phyloP scores from a whole-genome alignment of 30 jellyfish, hydroid and myxozoan species.

The Aurelia aurita region DNA sequence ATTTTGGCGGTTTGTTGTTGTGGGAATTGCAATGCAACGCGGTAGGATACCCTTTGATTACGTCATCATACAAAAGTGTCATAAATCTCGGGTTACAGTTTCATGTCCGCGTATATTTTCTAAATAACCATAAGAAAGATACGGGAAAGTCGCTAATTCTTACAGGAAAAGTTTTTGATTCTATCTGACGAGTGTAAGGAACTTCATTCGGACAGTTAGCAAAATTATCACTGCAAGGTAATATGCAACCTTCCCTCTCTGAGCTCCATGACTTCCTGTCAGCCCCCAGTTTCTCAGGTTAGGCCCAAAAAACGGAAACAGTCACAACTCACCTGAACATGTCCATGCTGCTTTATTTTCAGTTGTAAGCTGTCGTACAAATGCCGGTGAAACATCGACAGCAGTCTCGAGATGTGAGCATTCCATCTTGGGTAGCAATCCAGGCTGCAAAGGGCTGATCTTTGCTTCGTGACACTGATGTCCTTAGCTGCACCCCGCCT shows the following conservation, averaged over 20 bases:
- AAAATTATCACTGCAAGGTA: no score
- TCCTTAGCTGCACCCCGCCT: not conserved
- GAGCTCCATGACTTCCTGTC: no score
- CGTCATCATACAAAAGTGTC: constrained; percentile 28
- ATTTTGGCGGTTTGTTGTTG: constrained; percentile 74
- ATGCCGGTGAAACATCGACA: constrained; percentile 91
- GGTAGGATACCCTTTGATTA: not conserved
- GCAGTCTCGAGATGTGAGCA: constrained; percentile 84
- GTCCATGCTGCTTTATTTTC: constrained; percentile 82
- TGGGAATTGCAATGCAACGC: constrained; percentile 24
- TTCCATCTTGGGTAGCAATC: constrained; percentile 61
- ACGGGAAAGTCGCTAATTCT: no score
- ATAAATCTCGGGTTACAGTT: not conserved
- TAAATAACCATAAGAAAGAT: no score
- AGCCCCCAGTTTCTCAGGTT: not conserved
- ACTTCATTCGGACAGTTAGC: no score
- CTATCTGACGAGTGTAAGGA: no score
- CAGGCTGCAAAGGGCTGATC: not conserved
- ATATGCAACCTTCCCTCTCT: no score
- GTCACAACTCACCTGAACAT: constrained; percentile 68
- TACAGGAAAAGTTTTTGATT: no score
- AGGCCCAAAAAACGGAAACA: constrained; percentile 8
- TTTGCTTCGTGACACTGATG: not conserved
- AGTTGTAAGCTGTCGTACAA: constrained; percentile 68
- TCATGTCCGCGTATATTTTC: no score